A percentile compares a stretch with the other conserved stretches of the same genome.
Evolutionary conservation across 1,140 invertebrate species (phyloP).

Genomic region (Hypothenemus hampei): DNA sequence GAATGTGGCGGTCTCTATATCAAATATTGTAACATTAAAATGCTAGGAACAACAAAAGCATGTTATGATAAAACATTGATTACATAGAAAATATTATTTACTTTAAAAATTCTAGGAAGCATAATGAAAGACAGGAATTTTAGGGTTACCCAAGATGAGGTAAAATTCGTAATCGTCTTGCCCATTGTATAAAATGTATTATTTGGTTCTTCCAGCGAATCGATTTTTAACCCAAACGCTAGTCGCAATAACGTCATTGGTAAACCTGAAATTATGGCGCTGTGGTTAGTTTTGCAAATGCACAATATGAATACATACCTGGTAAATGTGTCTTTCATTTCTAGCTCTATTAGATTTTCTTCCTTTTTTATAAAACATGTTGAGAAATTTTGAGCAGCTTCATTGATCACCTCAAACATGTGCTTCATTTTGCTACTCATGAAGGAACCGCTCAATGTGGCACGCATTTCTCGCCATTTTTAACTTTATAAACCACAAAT

Average conservation of each 20-base stretch:
- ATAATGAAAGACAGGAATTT: background rate
- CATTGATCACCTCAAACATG: constrained; percentile 40
- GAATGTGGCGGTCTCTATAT: constrained; percentile 25
- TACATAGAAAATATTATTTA: background rate
- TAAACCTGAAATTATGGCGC: constrained; percentile 30
- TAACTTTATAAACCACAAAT: constrained; percentile 46
- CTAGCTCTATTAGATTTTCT: constrained; percentile 17
- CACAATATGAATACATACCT: constrained; percentile 4
- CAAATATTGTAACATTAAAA: constrained; percentile 11
- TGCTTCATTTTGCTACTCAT: constrained; percentile 45
- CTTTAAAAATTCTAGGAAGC: background rate
- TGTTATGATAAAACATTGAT: background rate
- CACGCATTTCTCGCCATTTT: constrained; percentile 45
- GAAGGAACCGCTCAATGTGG: constrained; percentile 44
- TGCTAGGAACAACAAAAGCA: constrained; percentile 4
- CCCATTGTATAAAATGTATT: constrained; percentile 44
- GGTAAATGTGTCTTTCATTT: constrained; percentile 22
- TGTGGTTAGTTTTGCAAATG: background rate
- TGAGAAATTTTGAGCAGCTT: constrained; percentile 36
- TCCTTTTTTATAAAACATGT: constrained; percentile 33
- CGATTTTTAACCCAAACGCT: constrained; percentile 43
- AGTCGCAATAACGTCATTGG: constrained; percentile 46
- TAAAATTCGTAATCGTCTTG: constrained; percentile 31
- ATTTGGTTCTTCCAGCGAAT: constrained; percentile 42
- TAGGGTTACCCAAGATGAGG: background rate